Evolutionary conservation across 37 sponge, comb jelly and placozoan genomes (phyloP).

Genomic region (Ephydatia muelleri): DNA sequence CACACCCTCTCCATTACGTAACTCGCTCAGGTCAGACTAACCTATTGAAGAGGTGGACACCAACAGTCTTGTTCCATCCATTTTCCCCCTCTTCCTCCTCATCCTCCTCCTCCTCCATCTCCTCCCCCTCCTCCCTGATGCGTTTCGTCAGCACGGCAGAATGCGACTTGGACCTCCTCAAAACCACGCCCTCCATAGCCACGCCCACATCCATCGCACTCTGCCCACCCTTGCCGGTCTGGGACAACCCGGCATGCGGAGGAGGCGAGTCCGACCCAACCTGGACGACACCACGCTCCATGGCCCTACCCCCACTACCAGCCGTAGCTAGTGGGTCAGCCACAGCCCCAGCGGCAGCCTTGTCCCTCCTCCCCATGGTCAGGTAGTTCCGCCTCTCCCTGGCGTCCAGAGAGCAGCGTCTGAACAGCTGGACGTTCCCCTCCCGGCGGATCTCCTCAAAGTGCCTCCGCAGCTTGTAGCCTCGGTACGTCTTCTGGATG

Average conservation of each 20-base stretch:
- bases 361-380: background rate
- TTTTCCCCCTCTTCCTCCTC: background rate
- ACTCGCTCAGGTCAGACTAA: no score
- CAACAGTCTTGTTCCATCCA: no score
- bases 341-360: no score
- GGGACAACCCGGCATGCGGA: no score
- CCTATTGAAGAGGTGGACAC: slow-evolving; percentile 11
- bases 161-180: background rate
- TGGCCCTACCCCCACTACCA: no score
- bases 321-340: no score
- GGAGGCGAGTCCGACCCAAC: no score
- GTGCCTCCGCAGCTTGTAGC: slow-evolving; percentile 20
- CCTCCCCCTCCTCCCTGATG: background rate
- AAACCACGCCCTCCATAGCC: no score
- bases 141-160: background rate
- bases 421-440: background rate
- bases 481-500: slow-evolving; percentile 60
- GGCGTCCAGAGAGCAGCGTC: background rate
- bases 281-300: no score
- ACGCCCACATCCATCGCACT: no score
- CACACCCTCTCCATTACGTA: no score
- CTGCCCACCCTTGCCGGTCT: no score
- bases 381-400: background rate
- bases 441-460: slow-evolving; percentile 35
- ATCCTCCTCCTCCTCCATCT: background rate